Base-by-base conservation (phyloP, 2,113 vertebrate genomes). In the Mirounga angustirostris region DNA sequence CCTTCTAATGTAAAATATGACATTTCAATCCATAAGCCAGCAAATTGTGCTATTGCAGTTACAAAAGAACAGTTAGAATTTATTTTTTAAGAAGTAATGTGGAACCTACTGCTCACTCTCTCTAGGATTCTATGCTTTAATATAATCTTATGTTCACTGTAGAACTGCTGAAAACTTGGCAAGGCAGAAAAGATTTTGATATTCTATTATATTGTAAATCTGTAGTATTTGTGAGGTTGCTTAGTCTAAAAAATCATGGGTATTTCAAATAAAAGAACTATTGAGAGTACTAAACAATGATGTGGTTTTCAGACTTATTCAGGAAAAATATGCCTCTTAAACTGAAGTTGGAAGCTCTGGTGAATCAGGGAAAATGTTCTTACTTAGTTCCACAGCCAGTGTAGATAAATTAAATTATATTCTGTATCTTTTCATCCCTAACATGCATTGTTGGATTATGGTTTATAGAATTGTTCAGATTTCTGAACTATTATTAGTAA, bases 31-130 rank as follows among this genome's bases (percentile, higher is more conserved):
- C 24, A 67, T 3, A 91, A 54, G 28, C 59, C 69, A 83, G 33
- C 0, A 82, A 92, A 86, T 9, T 82, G 22, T n/a, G 21, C 50
- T 56, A 82, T 58, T 46, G 59, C 19, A 52, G 0, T 79, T 71
- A 50, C 22, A 54, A 91, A 92, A 94, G 36, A 88, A 89, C 91
- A 89, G 36, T 67, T 76, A 52, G 19, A 78, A 78, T 83, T 91
- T 71, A 61, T 61, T 98, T 96, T 95, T 40, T 8, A 84, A 93
- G 79, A 52, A 9, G 13, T 36, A 76, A 91, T 81, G 84, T 61
- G 15, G 40, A 83, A 81, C 8, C 69, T 43, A 84, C 22, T 76
- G 18, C 18, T 95, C 50, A 58, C 15, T 88, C 4, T 36, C 2
- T 76, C 43, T 43, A 19, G 12, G 28, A 88, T 59, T 92, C 28